Base-by-base conservation (phyloP, 2,113 vertebrate genomes). In the Tragelaphus buxtoni region DNA sequence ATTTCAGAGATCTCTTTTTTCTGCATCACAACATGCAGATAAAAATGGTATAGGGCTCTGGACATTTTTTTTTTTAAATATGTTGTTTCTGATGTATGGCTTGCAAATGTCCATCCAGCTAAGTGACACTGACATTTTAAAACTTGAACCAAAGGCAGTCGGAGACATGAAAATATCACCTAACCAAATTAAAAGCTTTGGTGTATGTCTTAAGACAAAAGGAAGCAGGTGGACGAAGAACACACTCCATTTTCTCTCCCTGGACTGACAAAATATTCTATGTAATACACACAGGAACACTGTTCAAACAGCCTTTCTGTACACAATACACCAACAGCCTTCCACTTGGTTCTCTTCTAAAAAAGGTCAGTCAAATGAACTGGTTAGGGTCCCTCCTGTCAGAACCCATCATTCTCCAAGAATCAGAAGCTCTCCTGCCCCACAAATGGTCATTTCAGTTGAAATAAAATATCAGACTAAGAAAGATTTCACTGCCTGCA, bases 1-100 rank as follows among this genome's bases (percentile, higher is more conserved):
- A 47, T 90, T 98, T 98, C 58, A 85, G 86, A 95, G 91, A 93
- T 53, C 61, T 96, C 90, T 92, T 81, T 74, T 93, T 65, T 47
- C 42, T 90, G 49, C 88, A 69, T 90, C 81, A 96, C 30, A 63
- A 9, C 30, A 87, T 55, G 69, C 58, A 94, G 93, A 89, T 61
- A 94, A 91, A 88, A 98, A 90, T 7, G 51, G 92, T 58, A 72
- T 61, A 28, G n/a, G 49, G 45, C 55, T 0, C 9, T 91, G 82
- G 53, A 61, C 20, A 51, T 89, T 83, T 88, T 80, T 72, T 72
- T 65, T 76, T 76, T 55, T 81, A n/a, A 91, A 76, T 76, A 96
- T 17, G 10, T 32, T 35, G 20, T 89, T 86, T 93, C 51, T 79
- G 32, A 69, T 49, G 30, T 81, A 32, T 47, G 79, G 85, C 42